These are phyloP conservation scores for Proales similis DNA, from an alignment of 1,140 invertebrate genomes.

Conservation along the genomic window DNA sequence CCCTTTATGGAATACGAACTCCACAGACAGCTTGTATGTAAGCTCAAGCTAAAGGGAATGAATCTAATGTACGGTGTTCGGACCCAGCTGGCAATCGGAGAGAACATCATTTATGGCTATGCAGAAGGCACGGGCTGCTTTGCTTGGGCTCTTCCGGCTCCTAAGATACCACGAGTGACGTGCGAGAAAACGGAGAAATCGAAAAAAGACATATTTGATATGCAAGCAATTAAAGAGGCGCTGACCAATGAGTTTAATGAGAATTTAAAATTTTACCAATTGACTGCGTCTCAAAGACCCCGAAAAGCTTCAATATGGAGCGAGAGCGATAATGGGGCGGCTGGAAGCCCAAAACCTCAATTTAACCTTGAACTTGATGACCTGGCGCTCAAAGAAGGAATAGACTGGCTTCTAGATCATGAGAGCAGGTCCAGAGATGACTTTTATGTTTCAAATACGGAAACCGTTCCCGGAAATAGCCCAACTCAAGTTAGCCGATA, in stretches of 20 bases:
- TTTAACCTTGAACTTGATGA: slow-evolving; percentile 65
- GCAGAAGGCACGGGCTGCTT: slow-evolving; percentile 54
- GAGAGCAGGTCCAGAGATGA: slow-evolving; percentile 62
- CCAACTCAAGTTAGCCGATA: slow-evolving; percentile 62
- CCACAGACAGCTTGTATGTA: slow-evolving; percentile 79
- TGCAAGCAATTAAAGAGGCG: not conserved
- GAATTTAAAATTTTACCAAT: not conserved
- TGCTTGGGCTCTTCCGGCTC: slow-evolving; percentile 25
- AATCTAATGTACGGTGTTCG: slow-evolving; percentile 79
- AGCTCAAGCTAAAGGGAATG: slow-evolving; percentile 80
- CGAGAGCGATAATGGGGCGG: too few relatives aligned
- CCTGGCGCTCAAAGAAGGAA: slow-evolving; percentile 72
- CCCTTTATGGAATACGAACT: slow-evolving; percentile 93
- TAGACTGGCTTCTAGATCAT: slow-evolving; percentile 68
- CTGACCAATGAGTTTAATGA: not conserved
- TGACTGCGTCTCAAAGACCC: not conserved
- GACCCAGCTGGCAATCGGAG: slow-evolving; percentile 75
- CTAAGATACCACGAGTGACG: slow-evolving; percentile 6
- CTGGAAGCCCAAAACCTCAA: not conserved
- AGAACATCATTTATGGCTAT: slow-evolving; percentile 73
- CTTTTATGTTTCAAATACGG: slow-evolving; percentile 75
- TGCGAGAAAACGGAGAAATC: slow-evolving; percentile 2
- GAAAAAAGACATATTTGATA: not conserved
- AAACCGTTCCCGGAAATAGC: slow-evolving; percentile 66
- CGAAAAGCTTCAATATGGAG: slow-evolving; percentile 3